Percentiles rank a stretch among this genome's conserved stretches.
Conservation (phyloP, 1,140 invertebrate genomes). For the Drosophila sechellia region DNA sequence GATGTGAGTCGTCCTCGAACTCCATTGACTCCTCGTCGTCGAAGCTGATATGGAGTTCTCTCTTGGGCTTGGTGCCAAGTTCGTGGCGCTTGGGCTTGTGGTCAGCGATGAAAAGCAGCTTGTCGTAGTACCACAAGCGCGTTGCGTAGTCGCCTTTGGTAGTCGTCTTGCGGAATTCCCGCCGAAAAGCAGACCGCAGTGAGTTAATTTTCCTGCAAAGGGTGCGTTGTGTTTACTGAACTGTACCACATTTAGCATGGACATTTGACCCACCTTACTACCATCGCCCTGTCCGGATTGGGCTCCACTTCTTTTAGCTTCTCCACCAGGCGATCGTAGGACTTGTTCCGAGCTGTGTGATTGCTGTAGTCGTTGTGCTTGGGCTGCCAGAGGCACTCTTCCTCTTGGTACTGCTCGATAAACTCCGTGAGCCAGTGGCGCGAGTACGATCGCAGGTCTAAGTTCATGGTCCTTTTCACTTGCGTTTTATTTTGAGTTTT, state of each 20-base stretch:
- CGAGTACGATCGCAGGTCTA: constrained; percentile 77
- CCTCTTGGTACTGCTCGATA: constrained; percentile 81
- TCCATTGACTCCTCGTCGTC: constrained; percentile 81
- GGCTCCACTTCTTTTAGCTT: constrained; percentile 82
- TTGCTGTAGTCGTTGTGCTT: constrained; percentile 84
- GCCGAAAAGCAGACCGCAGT: constrained; percentile 73
- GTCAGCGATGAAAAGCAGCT: constrained; percentile 79
- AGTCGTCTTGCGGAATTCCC: constrained; percentile 73
- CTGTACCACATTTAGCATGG: background rate
- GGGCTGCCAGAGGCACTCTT: constrained; percentile 84
- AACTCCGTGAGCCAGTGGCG: constrained; percentile 83
- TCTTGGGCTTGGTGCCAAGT: constrained; percentile 58
- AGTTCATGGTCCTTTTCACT: constrained; percentile 55
- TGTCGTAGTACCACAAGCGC: constrained; percentile 82
- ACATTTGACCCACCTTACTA: constrained; percentile 48
- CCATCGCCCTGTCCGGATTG: constrained; percentile 80
- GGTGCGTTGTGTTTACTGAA: background rate
- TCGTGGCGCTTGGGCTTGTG: constrained; percentile 76
- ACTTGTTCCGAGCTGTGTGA: constrained; percentile 71
- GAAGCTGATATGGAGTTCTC: constrained; percentile 61
- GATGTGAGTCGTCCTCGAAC: constrained; percentile 72
- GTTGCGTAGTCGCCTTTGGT: constrained; percentile 78
- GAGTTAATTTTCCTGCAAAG: constrained; percentile 74
- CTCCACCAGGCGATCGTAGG: constrained; percentile 79
- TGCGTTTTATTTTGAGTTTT: constrained; percentile 33